Evolutionary conservation across 2,113 vertebrate genomes (phyloP).

Genomic region (Catharus minimus): DNA sequence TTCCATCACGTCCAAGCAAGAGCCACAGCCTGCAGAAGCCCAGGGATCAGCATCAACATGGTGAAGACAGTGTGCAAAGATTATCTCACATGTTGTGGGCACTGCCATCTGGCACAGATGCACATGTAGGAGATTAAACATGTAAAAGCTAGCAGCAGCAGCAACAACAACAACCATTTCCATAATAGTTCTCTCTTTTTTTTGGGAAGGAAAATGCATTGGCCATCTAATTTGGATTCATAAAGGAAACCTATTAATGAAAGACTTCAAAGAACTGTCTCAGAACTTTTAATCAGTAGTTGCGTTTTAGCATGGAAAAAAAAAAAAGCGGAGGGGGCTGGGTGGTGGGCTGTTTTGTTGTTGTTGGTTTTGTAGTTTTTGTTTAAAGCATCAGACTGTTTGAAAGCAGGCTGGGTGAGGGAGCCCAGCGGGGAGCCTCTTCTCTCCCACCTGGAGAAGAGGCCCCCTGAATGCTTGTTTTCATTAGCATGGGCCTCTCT

Average conservation of each 20-base stretch:
- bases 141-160: constrained; percentile 21
- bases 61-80: background rate
- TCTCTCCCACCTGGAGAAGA: constrained; percentile 56
- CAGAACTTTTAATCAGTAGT: constrained; percentile 70
- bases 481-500: constrained; percentile 57
- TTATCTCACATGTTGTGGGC: background rate
- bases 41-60: background rate
- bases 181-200: constrained; percentile 14
- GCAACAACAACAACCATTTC: constrained; percentile 16
- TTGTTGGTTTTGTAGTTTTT: constrained; percentile 35
- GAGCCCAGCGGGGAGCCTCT: constrained; percentile 56
- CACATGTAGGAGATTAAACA: constrained; percentile 52
- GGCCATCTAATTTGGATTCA: constrained; percentile 66
- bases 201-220: background rate
- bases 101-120: constrained; percentile 52
- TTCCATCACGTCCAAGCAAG: background rate
- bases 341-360: constrained; percentile 30
- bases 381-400: constrained; percentile 34
- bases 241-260: constrained; percentile 69
- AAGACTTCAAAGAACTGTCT: constrained; percentile 61
- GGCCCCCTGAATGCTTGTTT: constrained; percentile 40
- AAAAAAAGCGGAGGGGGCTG: background rate
- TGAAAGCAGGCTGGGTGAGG: constrained; percentile 29
- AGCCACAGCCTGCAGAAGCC: background rate
- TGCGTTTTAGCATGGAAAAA: constrained; percentile 37